phyloP scores from a whole-genome alignment of 2,797 vertebrate species.

The Carduelis carduelis region DNA sequence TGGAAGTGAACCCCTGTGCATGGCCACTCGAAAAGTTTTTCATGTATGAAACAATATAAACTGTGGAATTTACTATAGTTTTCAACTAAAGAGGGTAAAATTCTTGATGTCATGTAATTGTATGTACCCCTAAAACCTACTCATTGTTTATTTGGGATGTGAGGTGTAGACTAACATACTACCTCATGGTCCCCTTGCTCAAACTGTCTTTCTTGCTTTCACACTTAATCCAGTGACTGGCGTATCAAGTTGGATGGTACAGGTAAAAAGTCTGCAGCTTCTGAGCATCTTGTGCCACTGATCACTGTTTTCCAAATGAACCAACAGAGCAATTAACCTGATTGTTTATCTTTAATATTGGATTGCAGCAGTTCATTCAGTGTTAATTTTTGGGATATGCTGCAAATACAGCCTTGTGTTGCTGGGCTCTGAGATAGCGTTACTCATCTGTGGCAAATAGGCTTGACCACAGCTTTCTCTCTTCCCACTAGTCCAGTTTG shows the following conservation, averaged over 20 bases:
- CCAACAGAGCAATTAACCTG: not conserved
- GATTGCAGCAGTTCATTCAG: not conserved
- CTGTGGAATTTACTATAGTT: not conserved
- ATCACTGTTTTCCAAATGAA: not conserved
- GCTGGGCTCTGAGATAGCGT: not conserved
- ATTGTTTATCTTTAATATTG: not conserved
- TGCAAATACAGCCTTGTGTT: not conserved
- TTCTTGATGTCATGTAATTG: not conserved
- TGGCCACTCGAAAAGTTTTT: not conserved
- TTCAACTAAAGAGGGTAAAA: not conserved
- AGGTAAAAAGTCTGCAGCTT: not conserved
- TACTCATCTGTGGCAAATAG: not conserved
- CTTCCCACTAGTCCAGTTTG: not conserved
- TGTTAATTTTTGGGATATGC: not conserved
- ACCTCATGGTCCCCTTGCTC: not conserved
- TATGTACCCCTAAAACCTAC: not conserved
- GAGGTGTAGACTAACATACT: not conserved
- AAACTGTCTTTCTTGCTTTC: not conserved
- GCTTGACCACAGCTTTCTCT: not conserved
- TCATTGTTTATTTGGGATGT: not conserved
- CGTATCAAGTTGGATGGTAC: not conserved
- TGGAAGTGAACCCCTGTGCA: not conserved
- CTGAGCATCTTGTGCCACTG: not conserved
- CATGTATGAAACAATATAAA: not conserved
- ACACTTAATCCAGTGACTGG: not conserved